phyloP scores from a whole-genome alignment of 1,140 invertebrate species.

The Anastrepha ludens region DNA sequence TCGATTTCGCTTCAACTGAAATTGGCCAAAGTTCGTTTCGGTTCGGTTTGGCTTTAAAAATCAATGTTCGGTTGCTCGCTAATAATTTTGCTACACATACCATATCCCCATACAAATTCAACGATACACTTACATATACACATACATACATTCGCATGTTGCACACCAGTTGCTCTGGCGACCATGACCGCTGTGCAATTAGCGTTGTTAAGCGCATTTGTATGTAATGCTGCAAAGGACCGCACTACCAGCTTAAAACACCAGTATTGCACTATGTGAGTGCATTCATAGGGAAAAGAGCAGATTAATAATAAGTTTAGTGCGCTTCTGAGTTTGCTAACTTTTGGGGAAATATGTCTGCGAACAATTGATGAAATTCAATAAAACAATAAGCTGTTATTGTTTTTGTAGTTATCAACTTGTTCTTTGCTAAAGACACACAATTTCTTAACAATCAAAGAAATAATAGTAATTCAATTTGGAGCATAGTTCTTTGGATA shows the following conservation, averaged over 20 bases:
- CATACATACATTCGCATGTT: background rate
- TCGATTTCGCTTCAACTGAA: no score
- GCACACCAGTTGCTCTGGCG: constrained; percentile 5
- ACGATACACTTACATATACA: background rate
- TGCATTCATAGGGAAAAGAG: background rate
- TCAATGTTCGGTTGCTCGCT: background rate
- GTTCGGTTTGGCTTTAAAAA: background rate
- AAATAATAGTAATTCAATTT: constrained; percentile 36
- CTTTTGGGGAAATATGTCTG: constrained; percentile 4
- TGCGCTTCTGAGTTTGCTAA: background rate
- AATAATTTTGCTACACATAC: background rate
- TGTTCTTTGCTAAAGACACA: constrained; percentile 17
- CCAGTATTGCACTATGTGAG: background rate
- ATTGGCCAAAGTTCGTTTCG: no score
- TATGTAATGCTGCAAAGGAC: background rate
- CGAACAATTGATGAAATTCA: background rate
- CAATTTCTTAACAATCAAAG: constrained; percentile 24
- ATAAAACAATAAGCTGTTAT: background rate
- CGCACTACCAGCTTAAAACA: no score
- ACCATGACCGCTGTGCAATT: constrained; percentile 41
- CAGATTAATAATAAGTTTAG: background rate
- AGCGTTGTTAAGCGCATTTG: background rate
- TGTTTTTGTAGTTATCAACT: constrained; percentile 15
- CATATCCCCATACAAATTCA: no score
- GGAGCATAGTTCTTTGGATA: background rate